Percentiles rank a stretch among this genome's conserved stretches.
Conservation (phyloP, 2,888 invertebrate genomes). For the Scaptodrosophila latifasciaeformis region DNA sequence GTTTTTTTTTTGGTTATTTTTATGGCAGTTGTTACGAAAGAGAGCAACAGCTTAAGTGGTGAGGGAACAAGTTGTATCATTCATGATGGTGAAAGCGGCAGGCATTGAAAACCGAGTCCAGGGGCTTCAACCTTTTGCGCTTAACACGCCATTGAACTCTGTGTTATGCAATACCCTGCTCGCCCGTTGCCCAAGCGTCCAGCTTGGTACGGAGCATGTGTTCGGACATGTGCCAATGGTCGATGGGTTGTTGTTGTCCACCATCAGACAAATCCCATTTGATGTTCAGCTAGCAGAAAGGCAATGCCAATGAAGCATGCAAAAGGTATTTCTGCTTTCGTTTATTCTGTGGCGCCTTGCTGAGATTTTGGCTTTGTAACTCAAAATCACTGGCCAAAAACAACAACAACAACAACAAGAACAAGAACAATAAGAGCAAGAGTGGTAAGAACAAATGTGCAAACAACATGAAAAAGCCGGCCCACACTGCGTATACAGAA, state of each 20-base stretch:
- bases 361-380: slow-evolving; percentile 65
- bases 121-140: slow-evolving; percentile 32
- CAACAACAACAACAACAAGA: slow-evolving; percentile 22
- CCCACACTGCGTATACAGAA: not conserved
- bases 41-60: slow-evolving; percentile 37
- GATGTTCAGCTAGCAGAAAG: slow-evolving; percentile 68
- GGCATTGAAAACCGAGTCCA: too few relatives aligned
- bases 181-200: slow-evolving; percentile 19
- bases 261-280: slow-evolving; percentile 60
- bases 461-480: slow-evolving; percentile 59
- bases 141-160: slow-evolving; percentile 62
- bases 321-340: slow-evolving; percentile 64
- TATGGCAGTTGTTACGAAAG: slow-evolving; percentile 45
- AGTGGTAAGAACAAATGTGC: slow-evolving; percentile 51
- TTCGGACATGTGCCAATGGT: slow-evolving; percentile 33
- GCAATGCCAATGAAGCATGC: slow-evolving; percentile 67
- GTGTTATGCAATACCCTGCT: slow-evolving; percentile 48
- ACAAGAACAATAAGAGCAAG: not conserved
- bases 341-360: slow-evolving; percentile 32
- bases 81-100: too few relatives aligned
- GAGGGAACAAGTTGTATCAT: too few relatives aligned
- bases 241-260: slow-evolving; percentile 1
- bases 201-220: slow-evolving; percentile 38
- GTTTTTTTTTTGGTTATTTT: slow-evolving; percentile 31
- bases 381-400: slow-evolving; percentile 51